Base-by-base conservation (phyloP, 2,888 invertebrate species). In the Boloria euphrosyne region DNA sequence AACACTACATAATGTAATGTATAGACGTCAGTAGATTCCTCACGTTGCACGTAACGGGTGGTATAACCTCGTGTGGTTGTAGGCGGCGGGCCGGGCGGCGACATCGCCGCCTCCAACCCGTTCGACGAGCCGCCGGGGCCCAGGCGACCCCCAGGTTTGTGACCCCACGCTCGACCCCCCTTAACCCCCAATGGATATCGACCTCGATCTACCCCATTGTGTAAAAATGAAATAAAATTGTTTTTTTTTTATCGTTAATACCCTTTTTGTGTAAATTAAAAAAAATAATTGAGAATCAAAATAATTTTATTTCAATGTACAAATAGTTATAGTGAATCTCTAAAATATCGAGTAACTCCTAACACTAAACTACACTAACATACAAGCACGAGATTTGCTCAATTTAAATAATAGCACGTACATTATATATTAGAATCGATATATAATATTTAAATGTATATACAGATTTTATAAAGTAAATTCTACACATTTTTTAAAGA, bases 41-140 rank as follows among this genome's bases (percentile, higher is more conserved):
- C 60, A 18, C 55, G 53, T 68, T 59, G 68, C 59, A 58, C 71
- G 70, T 72, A 71, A 71, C 71, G 77, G 76, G 73, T 75, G 71
- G 75, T 75, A 74, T 74, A 76, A 71, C 71, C 70, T 71, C 75
- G 74, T 80, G 76, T 79, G 77, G 87, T 90, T 88, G 87, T 91
- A 91, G 91, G 91, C 90, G 91, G 89, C 80, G 90, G 90, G 85
- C 86, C 89, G 76, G 90, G 89, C 81, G 90, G 87, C 78, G 96
- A 96, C 94, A 96, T 96, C 86, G 96, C 94, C 94, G 96, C 96
- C 89, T 96, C 96, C 89, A 96, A 96, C 93, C 96, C 96, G 78
- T 96, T 96, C 93, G 96, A 96, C 92, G 96, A 96, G 93, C 94
- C 94, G 84, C 94, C 94, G 82, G 90, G 90, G 86, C 91, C 90